Percentiles rank a stretch among this genome's conserved stretches.
Evolutionary conservation across 2,113 vertebrate species (phyloP).

Genomic region (Theristicus caerulescens): DNA sequence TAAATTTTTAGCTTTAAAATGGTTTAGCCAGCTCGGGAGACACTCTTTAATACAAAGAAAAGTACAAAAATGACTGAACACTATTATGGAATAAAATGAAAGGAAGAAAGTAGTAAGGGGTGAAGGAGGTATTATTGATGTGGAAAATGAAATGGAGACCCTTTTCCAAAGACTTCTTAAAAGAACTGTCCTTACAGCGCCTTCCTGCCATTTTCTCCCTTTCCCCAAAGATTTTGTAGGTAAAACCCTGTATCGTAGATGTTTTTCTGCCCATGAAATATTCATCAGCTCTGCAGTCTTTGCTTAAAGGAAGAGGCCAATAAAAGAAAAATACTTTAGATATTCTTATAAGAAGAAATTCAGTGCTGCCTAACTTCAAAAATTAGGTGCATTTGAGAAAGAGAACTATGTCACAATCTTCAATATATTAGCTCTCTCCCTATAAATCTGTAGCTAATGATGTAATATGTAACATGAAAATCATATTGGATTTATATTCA

Average conservation of each 20-base stretch:
- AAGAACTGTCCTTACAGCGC: background rate
- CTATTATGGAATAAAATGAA: conserved; percentile 32
- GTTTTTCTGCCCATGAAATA: conserved; percentile 67
- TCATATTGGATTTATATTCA: conserved; percentile 60
- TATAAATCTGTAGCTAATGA: conserved; percentile 73
- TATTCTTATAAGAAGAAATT: conserved; percentile 67
- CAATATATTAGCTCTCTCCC: conserved; percentile 71
- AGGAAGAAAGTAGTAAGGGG: conserved; percentile 33
- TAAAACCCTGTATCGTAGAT: conserved; percentile 20
- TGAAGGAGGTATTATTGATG: conserved; percentile 40
- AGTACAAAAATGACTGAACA: conserved; percentile 9
- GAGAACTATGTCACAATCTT: conserved; percentile 62
- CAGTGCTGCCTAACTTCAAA: conserved; percentile 69
- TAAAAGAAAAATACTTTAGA: conserved; percentile 71
- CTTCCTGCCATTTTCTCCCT: conserved; percentile 25
- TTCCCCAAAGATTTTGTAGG: conserved; percentile 47
- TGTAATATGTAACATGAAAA: conserved; percentile 71
- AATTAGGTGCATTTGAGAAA: conserved; percentile 67
- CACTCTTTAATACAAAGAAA: conserved; percentile 48
- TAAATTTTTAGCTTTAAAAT: conserved; percentile 16
- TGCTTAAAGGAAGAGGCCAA: conserved; percentile 69
- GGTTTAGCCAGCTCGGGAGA: background rate
- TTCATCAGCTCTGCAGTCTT: conserved; percentile 70
- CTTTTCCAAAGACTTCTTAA: conserved; percentile 39
- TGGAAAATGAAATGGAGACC: conserved; percentile 43